Evolutionary conservation across 1,140 invertebrate species (phyloP), one percentile per base, ranked within the genome.

Genomic region (Andrena cerasifolii): DNA sequence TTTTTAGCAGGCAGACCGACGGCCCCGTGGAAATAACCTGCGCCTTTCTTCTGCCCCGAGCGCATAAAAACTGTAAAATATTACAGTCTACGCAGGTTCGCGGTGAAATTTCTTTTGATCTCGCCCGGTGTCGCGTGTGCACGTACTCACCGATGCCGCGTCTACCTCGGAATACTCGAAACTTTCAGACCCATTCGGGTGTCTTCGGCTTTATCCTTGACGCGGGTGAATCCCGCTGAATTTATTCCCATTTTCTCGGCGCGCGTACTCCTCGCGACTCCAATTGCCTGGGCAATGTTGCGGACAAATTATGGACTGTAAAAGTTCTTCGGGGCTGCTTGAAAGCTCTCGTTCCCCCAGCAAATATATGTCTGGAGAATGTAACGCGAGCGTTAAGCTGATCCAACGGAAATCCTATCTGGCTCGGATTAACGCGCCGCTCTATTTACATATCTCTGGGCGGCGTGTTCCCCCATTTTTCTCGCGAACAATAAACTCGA

Each of bases 51-150:
- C 43, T 7, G 31, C 63, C 62, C 62, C 49, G 62, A 83, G 79
- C 74, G 67, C 56, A 63, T 54, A 80, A 79, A 82, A 82, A 83
- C 43, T 58, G 62, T 74, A 77, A 87, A 80, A 82, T 84, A 76
- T 54, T 51, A 21, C 47, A 56, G 77, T 58, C 71, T 72, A 67
- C 49, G 71, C 26, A 76, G 67, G 59, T 74, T 24, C 56, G 62
- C 61, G 47, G 36, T 59, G 65, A 71, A 63, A 76, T 28, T 49
- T 59, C 10, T 49, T 68, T 66, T 73, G 65, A 63, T 75, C 66
- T 76, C 54, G 45, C 63, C 71, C n/a, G n/a, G n/a, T n/a, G n/a
- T n/a, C n/a, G n/a, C n/a, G n/a, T n/a, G n/a, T n/a, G n/a, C n/a
- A n/a, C n/a, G n/a, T n/a, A n/a, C n/a, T n/a, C n/a, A n/a, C n/a